Evolutionary conservation across 1,140 invertebrate genomes (phyloP).

Genomic region (Trissolcus basalis): DNA sequence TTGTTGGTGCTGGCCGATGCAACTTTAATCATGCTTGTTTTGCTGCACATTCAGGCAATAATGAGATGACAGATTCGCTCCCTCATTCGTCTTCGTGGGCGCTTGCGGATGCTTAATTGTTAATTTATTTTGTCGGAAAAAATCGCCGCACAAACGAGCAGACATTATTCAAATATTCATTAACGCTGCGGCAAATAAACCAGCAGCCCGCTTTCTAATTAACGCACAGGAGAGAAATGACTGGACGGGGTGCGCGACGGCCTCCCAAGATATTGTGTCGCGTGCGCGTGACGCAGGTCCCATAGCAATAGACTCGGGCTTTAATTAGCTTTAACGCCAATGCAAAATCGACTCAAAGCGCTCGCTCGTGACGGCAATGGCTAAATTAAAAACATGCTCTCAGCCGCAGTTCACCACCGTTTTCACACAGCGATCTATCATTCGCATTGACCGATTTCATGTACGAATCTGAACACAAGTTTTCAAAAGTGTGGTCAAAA

Average conservation of each 20-base stretch:
- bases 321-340: conserved; percentile 53
- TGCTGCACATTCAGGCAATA: conserved; percentile 14
- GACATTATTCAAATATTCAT: conserved; percentile 73
- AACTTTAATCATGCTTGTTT: conserved; percentile 28
- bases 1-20: not conserved
- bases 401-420: no score
- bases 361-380: conserved; percentile 4
- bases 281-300: conserved; percentile 50
- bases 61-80: conserved; percentile 26
- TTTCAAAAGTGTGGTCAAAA: no score
- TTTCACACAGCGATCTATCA: no score
- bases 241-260: conserved; percentile 52
- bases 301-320: conserved; percentile 35
- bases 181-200: conserved; percentile 68
- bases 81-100: conserved; percentile 12
- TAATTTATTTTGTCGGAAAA: conserved; percentile 67
- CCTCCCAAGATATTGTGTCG: conserved; percentile 65
- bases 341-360: conserved; percentile 39
- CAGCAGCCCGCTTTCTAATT: conserved; percentile 67
- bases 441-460: no score
- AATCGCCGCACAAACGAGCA: conserved; percentile 59
- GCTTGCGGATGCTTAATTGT: conserved; percentile 63
- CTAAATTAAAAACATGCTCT: conserved; percentile 55
- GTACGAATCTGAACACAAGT: no score
- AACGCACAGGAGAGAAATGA: conserved; percentile 65